These are phyloP conservation scores for Stenotaenia linearis DNA, from an alignment of 2,888 invertebrate species.

Conservation along the genomic window DNA sequence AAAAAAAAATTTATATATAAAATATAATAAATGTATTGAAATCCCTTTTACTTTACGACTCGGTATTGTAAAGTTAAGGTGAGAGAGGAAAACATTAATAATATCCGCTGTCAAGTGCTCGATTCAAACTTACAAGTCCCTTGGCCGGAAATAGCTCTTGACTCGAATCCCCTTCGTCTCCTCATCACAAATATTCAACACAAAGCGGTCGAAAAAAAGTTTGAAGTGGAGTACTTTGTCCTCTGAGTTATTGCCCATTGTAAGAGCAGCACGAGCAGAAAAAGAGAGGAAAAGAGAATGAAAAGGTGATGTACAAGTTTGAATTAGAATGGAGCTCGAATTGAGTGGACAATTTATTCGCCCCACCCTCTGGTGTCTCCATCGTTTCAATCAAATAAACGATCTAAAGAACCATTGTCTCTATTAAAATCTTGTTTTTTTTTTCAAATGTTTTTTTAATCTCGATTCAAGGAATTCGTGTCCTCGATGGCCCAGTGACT, in stretches of 20 bases:
- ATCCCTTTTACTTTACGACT: neutral
- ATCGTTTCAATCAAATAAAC: neutral
- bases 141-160: neutral
- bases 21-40: neutral
- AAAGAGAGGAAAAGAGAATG: neutral
- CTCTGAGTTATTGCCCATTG: slow-evolving; percentile 14
- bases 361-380: slow-evolving; percentile 1
- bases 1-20: neutral
- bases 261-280: neutral
- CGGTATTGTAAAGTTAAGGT: neutral
- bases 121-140: slow-evolving; percentile 8
- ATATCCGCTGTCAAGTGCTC: neutral
- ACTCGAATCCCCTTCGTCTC: neutral
- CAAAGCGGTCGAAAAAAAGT: neutral
- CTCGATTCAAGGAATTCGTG: slow-evolving; percentile 44
- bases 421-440: neutral
- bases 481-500: slow-evolving; percentile 48
- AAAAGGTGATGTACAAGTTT: slow-evolving; percentile 19
- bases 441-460: neutral
- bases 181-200: neutral
- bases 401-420: neutral
- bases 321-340: neutral
- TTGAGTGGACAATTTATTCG: slow-evolving; percentile 15
- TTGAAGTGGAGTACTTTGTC: slow-evolving; percentile 10
- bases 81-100: slow-evolving; percentile 4